Evolutionary conservation across 2,888 invertebrate genomes (phyloP), one percentile per base, ranked within the genome.

Genomic region (Thysanoteuthis rhombus): DNA sequence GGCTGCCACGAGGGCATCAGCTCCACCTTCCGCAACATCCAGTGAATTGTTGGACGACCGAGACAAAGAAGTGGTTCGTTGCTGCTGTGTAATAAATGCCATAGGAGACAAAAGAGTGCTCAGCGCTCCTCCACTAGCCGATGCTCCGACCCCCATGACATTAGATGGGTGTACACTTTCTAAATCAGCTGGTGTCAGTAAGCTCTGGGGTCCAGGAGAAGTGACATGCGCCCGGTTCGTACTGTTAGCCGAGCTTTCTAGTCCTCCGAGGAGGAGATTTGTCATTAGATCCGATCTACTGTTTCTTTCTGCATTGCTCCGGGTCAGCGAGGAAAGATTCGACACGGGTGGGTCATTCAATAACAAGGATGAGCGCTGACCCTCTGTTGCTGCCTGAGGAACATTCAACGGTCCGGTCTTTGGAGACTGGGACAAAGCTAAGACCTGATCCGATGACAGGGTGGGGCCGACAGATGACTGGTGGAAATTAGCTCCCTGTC

Each of bases 1-100:
- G 38, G 98, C 98, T 97, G 98, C 98, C 39, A 95, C 94, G 45
- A 95, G 28, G 28, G 95, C 94, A 36, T 94, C 92, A 28, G 92
- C 38, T 39, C 91, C n/a, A 39, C 5, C 12, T 25, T 75, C 90
- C 32, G 90, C 90, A 89, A 90, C n/a, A 89, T 93, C 90, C 45
- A 93, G 39, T n/a, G 93, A 93, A 58, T 89, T 90, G 47, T 58
- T 90, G 91, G 92, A 93, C 3, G 89, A 90, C 28, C 52, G 47
- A 32, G 91, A 38, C 42, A 92, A 93, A 10, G 94, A 94, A 38
- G 95, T 94, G 36, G 95, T 93, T 93, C 94, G 94, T 90, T 94
- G 92, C 38, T 94, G 90, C 93, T 94, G 93, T 92, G 94, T 52
- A 16, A 94, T 92, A 93, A 96, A 96, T 42, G 95, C 96, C 95